Base-by-base conservation (phyloP, 2,113 vertebrate genomes). In the Nannospalax galili region DNA sequence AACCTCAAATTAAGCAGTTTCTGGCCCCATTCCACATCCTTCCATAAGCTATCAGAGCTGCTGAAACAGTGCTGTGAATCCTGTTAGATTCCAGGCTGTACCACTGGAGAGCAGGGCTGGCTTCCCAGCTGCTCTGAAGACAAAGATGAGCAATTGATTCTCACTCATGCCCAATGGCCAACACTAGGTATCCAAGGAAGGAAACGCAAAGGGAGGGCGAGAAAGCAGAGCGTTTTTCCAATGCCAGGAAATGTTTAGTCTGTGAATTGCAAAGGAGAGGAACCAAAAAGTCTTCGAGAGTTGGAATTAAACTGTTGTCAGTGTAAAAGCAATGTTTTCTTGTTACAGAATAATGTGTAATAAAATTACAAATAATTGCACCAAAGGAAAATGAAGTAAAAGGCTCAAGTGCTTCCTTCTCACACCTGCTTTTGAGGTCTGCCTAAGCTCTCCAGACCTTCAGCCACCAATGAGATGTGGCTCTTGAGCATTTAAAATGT, bases 1-100 rank as follows among this genome's bases (percentile, higher is more conserved):
- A 98, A 98, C 98, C 91, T 95, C 92, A 95, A 95, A 96, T 97
- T 96, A 96, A 96, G 87, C 84, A 86, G 56, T 91, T 95, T 93
- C 64, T 82, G 86, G 82, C 81, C 64, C 60, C 52, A 19, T 95
- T 97, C 91, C 84, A 67, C 95, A 89, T 67, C 88, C 89, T 96
- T 94, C 80, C 72, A 70, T 35, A 87, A 74, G 48, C 84, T 77
- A 37, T 28, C 72, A 91, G 70, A 88, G 58, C 62, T 84, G 45
- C 58, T 85, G 64, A 95, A 70, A 80, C 17, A 58, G 42, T 77
- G 95, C 32, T 16, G 5, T 37, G 40, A 64, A 56, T 87, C 70
- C 84, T 78, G 32, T 84, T 40, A 72, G 72, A 85, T 64, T 87
- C 16, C 0, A 5, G 52, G 58, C 90, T 5, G 3, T 5, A 4